These are phyloP conservation scores for Diplosoma virens DNA, from an alignment of 23 tunicate genomes.

Conservation along the genomic window DNA sequence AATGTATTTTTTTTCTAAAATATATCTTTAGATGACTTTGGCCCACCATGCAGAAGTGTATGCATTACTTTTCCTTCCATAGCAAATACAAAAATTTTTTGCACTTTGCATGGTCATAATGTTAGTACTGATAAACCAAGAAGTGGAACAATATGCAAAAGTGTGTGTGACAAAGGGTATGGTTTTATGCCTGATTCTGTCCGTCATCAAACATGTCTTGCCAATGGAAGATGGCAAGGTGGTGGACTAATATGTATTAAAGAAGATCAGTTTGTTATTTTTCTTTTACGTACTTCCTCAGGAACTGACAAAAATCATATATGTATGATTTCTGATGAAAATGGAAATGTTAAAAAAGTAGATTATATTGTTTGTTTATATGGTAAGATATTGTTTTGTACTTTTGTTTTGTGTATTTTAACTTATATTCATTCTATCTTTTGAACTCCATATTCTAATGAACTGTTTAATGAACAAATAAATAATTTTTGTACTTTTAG, in stretches of 20 bases:
- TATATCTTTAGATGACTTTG: constrained; percentile 3
- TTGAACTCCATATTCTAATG: background rate
- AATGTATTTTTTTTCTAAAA: constrained; percentile 11
- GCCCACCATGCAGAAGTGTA: background rate
- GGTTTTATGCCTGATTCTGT: constrained; percentile 3
- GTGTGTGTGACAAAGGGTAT: background rate
- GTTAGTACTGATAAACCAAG: background rate
- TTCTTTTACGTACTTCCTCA: background rate
- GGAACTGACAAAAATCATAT: background rate
- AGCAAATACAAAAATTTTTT: background rate
- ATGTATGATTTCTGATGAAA: background rate
- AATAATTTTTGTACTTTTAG: background rate
- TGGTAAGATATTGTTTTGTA: background rate
- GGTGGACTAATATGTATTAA: constrained; percentile 8
- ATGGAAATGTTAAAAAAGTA: constrained; percentile 8
- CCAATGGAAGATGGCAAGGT: constrained; percentile 38
- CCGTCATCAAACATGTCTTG: background rate
- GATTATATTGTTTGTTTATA: background rate
- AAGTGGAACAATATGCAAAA: background rate
- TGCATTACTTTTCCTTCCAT: background rate
- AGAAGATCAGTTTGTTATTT: constrained; percentile 34
- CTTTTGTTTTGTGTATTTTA: background rate
- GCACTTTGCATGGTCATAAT: background rate
- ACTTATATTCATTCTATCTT: background rate
- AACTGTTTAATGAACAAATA: background rate